Evolutionary conservation across 2,113 vertebrate genomes (phyloP).

Genomic region (Petaurus breviceps): DNA sequence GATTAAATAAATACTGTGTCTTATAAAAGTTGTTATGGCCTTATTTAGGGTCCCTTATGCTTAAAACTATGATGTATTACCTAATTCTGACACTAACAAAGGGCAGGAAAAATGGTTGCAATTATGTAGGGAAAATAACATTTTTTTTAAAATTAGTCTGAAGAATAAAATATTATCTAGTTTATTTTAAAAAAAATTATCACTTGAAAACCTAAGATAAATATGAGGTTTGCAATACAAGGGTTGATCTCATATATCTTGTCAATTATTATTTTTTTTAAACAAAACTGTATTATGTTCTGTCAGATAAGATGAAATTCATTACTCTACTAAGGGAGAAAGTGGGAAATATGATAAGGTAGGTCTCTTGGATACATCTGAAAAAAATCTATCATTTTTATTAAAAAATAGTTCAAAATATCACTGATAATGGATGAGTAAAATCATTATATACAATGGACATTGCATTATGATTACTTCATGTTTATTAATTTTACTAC

Average conservation of each 20-base stretch:
- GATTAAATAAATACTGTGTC: not conserved
- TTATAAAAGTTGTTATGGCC: not conserved
- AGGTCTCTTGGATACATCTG: not conserved
- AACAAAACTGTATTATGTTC: not conserved
- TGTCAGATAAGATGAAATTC: conserved; percentile 12
- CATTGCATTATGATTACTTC: not conserved
- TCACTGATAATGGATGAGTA: not conserved
- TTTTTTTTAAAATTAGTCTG: not conserved
- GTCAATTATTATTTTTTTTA: conserved; percentile 20
- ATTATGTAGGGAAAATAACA: not conserved
- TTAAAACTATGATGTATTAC: too few species aligned
- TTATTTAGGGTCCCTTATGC: too few species aligned
- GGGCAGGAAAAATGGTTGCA: not conserved
- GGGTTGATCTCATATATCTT: not conserved
- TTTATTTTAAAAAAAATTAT: not conserved
- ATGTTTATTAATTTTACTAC: not conserved
- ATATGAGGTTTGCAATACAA: not conserved
- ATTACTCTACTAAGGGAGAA: not conserved
- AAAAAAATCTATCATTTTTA: not conserved
- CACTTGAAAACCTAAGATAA: conserved; percentile 22
- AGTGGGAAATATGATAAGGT: not conserved
- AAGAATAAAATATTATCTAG: not conserved
- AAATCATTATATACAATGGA: not conserved
- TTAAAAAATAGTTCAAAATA: not conserved
- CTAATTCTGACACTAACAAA: not conserved